Evolutionary conservation across 2,113 vertebrate species (phyloP), one percentile per base, ranked within the genome.

Genomic region (Ictidomys tridecemlineatus): DNA sequence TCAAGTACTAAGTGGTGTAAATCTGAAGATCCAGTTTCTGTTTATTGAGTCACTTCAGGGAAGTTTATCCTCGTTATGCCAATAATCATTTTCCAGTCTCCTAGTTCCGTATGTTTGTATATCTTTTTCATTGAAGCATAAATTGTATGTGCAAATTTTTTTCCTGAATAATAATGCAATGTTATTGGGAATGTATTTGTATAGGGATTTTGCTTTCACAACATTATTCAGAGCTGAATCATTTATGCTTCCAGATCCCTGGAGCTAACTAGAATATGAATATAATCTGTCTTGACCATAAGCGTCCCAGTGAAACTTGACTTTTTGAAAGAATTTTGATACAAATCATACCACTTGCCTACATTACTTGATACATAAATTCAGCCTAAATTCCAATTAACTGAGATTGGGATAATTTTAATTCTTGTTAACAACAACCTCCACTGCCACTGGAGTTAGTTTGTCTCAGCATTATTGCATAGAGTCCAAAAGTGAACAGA

Each of bases 1-100:
- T 83, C 67, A 93, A 91, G 24, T 37, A 69, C 14, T 22, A 56
- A 76, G 51, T 89, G 11, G 48, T 86, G 32, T 65, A 65, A 79
- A 79, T 58, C 73, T 85, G 24, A 65, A 94, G 37, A 85, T 37
- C 67, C 85, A 45, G 34, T 83, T 96, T 94, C 78, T 94, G 63
- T 94, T 96, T 95, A 80, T 63, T 73, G 78, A 83, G 32, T 17
- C 37, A 37, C 13, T 53, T 18, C 13, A 80, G 73, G 56, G 26
- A 65, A 0, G 8, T 85, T 97, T 67, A 77, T n/a, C 51, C 90
- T 0, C 14, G 4, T 37, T 78, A 24, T 63, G 67, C 26, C 65
- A 89, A 45, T 39, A 83, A 22, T 83, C 26, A 30, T 48, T 56
- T 51, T 72, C 51, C 17, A 17, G 61, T 4, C 26, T 78, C 39